Evolutionary conservation across 2,113 vertebrate genomes (phyloP), one percentile per base, ranked within the genome.

Genomic region (Tetrao urogallus): DNA sequence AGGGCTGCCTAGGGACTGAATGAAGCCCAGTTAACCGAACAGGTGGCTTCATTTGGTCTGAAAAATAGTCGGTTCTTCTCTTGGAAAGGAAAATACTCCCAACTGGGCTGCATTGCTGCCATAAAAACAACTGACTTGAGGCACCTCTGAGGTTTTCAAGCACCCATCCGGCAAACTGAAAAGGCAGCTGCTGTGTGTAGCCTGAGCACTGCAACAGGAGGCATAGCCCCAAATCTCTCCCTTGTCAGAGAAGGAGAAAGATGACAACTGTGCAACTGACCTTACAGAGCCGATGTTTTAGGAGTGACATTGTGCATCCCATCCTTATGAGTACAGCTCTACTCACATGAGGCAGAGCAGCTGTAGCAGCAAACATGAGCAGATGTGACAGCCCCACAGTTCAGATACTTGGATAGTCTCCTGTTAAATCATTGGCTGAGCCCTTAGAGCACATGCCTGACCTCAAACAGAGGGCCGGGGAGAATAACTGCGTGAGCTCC

Each of bases 281-380:
- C 40, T n/a, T 24, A 27, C 61, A 19, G 3, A 21, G 70, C 12
- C 8, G 19, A 1, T 2, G 7, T 13, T 17, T 86, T 74, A 48
- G 0, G 4, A 64, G 27, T 18, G n/a, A 77, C 0, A 0, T 5
- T 8, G 16, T 0, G 1, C 6, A 30, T 8, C 34, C 40, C 0
- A 0, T 54, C 6, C 30, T 45, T 48, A 21, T 25, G 63, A n/a
- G 22, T 6, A 45, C 60, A 34, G 12, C 34, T 15, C 57, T 36
- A 50, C 13, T 54, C 20, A 19, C 28, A 1, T 0, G 7, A 67
- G 30, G 38, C n/a, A 47, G 34, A 72, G 32, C 1, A 67, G 47
- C 61, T 71, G 52, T 32, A 78, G 25, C 36, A 20, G 28, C 19
- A 89, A 27, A 54, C 24, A 54, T 2, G 5, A 47, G 21, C 17